A percentile compares a stretch with the other conserved stretches of the same genome.
Conservation (phyloP, 2,888 invertebrate species). For the Eilema griseolum region DNA sequence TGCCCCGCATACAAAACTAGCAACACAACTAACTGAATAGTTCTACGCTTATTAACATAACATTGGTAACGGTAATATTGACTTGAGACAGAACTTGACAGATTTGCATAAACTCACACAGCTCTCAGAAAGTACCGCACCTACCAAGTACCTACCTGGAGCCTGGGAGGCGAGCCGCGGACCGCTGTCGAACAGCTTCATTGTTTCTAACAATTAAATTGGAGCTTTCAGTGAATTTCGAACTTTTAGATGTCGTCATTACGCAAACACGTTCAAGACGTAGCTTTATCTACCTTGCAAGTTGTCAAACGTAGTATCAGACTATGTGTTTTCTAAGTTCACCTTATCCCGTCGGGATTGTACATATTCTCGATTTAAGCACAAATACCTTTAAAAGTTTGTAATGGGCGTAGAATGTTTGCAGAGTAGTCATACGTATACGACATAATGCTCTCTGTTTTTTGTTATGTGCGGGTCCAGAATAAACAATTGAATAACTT, state of each 20-base stretch:
- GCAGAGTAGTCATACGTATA: too few species aligned
- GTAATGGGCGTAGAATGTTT: too few species aligned
- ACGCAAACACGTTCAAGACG: not conserved
- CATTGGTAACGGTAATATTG: slow-evolving; percentile 36
- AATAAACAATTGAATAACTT: too few species aligned
- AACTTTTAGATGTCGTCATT: slow-evolving; percentile 11
- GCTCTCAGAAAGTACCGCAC: not conserved
- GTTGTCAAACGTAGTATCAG: too few species aligned
- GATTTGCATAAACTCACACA: slow-evolving; percentile 40
- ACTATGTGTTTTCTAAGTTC: too few species aligned
- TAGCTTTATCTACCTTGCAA: too few species aligned
- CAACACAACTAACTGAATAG: slow-evolving; percentile 13
- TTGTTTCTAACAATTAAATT: slow-evolving; percentile 3
- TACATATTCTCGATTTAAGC: too few species aligned
- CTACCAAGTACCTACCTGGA: too few species aligned
- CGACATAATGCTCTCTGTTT: too few species aligned
- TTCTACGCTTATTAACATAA: slow-evolving; percentile 28
- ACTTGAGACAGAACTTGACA: slow-evolving; percentile 19
- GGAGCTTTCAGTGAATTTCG: not conserved
- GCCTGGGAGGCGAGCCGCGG: not conserved
- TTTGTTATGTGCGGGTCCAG: too few species aligned
- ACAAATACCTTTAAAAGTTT: too few species aligned
- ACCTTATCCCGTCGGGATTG: too few species aligned
- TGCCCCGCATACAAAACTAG: not conserved
- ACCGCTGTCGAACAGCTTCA: not conserved